A percentile compares a stretch with the other conserved stretches of the same genome.
Conservation (phyloP, 2,113 vertebrate species). For the Hydropotes inermis region DNA sequence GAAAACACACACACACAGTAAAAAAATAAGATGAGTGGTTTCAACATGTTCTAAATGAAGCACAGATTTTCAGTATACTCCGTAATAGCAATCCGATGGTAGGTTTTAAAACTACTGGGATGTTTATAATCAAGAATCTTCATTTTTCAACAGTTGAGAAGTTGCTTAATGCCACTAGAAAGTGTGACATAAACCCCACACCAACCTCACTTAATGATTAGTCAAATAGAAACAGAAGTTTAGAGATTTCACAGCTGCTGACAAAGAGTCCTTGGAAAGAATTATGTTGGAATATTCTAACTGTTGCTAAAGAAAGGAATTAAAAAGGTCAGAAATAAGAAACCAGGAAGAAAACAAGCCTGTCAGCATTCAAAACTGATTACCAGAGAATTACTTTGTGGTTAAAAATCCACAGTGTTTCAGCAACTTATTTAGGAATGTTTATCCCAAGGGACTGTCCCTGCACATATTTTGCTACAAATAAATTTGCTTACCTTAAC, state of each 20-base stretch:
- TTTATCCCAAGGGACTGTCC: conserved; percentile 30
- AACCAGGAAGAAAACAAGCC: conserved; percentile 78
- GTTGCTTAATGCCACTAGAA: conserved; percentile 24
- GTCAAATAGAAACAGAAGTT: conserved; percentile 47
- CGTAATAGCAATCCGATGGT: background rate
- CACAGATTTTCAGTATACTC: background rate
- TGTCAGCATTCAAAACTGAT: conserved; percentile 81
- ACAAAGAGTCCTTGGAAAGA: conserved; percentile 56
- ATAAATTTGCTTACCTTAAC: conserved; percentile 46
- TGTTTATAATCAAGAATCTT: background rate
- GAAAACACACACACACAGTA: background rate
- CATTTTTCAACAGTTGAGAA: conserved; percentile 23
- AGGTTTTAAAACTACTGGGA: background rate
- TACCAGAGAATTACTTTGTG: conserved; percentile 72
- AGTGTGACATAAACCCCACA: background rate
- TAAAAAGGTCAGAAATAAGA: conserved; percentile 76
- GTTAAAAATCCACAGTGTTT: conserved; percentile 64
- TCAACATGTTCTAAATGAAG: background rate
- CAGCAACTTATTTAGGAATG: conserved; percentile 57
- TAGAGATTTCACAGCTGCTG: conserved; percentile 65
- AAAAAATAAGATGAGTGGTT: background rate
- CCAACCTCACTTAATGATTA: conserved; percentile 36
- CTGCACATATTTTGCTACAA: conserved; percentile 20
- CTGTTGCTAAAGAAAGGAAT: conserved; percentile 65
- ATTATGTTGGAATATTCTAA: conserved; percentile 62